Base-by-base conservation (phyloP, 2,797 vertebrate species). In the Pipistrellus pygmaeus region DNA sequence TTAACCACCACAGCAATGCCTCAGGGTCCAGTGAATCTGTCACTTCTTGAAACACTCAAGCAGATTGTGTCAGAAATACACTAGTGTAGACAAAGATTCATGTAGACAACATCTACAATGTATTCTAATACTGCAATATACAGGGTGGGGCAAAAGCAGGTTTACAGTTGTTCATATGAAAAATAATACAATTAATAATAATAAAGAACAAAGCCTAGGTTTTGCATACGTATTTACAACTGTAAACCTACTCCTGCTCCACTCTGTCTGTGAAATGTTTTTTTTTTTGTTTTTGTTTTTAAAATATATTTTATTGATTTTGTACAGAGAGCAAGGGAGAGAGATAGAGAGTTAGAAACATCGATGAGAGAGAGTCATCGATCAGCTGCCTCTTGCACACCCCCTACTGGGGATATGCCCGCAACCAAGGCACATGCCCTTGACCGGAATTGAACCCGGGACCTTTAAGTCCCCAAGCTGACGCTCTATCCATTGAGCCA, bases 101-200 rank as follows among this genome's bases (percentile, higher is more conserved):
- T 13, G 46, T 10, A 86, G 85, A 77, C 4, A 66, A 68, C 32
- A 4, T 57, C 23, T 78, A 46, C 1, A 38, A 41, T 38, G 20
- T 32, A 94, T 55, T 81, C 48, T 73, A 91, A 90, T 88, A 88
- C 51, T 91, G 20, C 14, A 76, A 51, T 15, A 48, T 41, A 75
- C 20, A 77, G 75, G n/a, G 46, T 32, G 20, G 20, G 48, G n/a
- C 48, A 77, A 77, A 76, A 35, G 20, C 32, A 76, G 44, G 48
- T 32, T 76, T 75, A 75, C 0, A n/a, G 17, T 53, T 76, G 73
- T 77, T 48, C 72, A 75, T n/a, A n/a, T 20, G 46, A 44, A 51
- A 48, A 75, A 51, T n/a, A 73, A 46, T 30, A 46, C 25, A 73
- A 73, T 46, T 73, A 73, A 46, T 30, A 68, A 68, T 25, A 53